Conservation (phyloP, 2,888 invertebrate species). For the Catocala sponsa region DNA sequence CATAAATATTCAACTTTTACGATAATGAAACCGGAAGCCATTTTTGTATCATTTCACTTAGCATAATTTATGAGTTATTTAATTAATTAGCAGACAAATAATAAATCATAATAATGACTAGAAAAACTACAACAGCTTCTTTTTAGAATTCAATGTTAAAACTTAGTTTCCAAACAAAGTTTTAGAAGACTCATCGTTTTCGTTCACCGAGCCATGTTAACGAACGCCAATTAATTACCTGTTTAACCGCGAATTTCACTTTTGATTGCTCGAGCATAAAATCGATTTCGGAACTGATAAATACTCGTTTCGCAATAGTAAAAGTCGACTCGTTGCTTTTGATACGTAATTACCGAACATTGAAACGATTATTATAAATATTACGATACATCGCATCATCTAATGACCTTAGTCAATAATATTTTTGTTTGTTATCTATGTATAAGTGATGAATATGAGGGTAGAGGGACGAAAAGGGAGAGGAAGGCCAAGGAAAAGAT, state of each 20-base stretch:
- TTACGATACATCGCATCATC: neutral
- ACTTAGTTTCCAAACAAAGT: slow-evolving; percentile 24
- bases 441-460: too few relatives aligned
- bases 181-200: slow-evolving; percentile 35
- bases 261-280: slow-evolving; percentile 60
- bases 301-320: slow-evolving; percentile 60
- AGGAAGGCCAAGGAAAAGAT: too few relatives aligned
- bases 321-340: slow-evolving; percentile 55
- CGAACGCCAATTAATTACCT: slow-evolving; percentile 52
- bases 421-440: too few relatives aligned
- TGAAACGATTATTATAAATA: slow-evolving; percentile 5
- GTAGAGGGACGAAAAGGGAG: too few relatives aligned
- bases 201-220: slow-evolving; percentile 39
- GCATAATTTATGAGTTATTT: neutral
- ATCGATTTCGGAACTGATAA: slow-evolving; percentile 62
- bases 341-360: slow-evolving; percentile 31
- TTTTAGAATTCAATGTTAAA: slow-evolving; percentile 1
- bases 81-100: slow-evolving; percentile 1
- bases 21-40: neutral
- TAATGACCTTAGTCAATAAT: too few relatives aligned
- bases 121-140: neutral
- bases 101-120: neutral
- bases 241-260: slow-evolving; percentile 59
- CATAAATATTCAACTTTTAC: slow-evolving; percentile 1
- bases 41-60: neutral